Base-by-base conservation (phyloP, 2,888 invertebrate genomes). In the Lutraria lutraria region DNA sequence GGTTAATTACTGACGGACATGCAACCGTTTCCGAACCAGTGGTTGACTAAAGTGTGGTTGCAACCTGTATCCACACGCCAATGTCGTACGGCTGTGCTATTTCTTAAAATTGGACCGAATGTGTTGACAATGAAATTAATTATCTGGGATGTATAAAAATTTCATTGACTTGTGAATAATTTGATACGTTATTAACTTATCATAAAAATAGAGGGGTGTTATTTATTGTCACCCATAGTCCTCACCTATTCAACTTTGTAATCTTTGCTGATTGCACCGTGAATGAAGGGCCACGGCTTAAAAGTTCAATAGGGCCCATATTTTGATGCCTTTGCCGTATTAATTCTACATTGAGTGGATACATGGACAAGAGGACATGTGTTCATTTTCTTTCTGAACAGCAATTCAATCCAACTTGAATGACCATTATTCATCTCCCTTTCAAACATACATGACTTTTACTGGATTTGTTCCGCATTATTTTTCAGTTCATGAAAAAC, bases 141-240 rank as follows among this genome's bases (percentile, higher is more conserved):
- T 72, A 79, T 54, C 43, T 29, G 83, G 87, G 87, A 83, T 83
- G 87, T 79, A 87, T 79, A 72, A 80, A 60, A n/a, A 43, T 29
- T 72, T 52, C 56, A 56, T 53, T 79, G 31, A 53, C 79, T 83
- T 87, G n/a, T n/a, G 15, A 34, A 83, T 83, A 43, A 79, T 60
- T 87, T 87, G 76, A 34, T 76, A 83, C 56, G 56, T 79, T 87
- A 87, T 87, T 87, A 87, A 79, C 34, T 79, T 60, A 53, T 83
- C 34, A 87, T 83, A 87, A 87, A 83, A 79, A 31, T 16, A 15
- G n/a, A 34, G 76, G 53, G 56, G 43, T 34, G 56, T 87, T 83
- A 83, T 79, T 87, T 87, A 83, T 87, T 83, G 87, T 83, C 76
- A 83, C n/a, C n/a, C n/a, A n/a, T n/a, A n/a, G n/a, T n/a, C n/a